These are phyloP conservation scores for Dipodomys ordii DNA, from an alignment of 2,113 vertebrate genomes.

Conservation along the genomic window DNA sequence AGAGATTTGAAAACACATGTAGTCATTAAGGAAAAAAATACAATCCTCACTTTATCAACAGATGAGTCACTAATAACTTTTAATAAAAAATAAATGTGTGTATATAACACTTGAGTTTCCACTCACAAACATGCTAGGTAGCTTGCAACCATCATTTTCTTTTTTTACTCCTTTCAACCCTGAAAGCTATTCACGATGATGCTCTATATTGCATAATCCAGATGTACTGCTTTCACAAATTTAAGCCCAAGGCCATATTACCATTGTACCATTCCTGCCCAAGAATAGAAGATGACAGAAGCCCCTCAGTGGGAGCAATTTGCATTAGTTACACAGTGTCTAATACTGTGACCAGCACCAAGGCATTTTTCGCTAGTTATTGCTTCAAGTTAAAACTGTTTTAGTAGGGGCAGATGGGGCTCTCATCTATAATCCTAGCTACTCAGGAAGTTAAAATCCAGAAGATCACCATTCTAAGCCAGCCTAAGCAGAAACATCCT, in stretches of 20 bases:
- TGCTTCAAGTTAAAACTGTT: neutral
- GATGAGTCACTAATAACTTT: constrained; percentile 22
- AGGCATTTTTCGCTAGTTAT: neutral
- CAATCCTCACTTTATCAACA: constrained; percentile 24
- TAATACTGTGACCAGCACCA: neutral
- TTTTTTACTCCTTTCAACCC: neutral
- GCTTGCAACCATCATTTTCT: neutral
- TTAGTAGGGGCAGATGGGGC: too few species aligned
- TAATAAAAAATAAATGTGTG: neutral
- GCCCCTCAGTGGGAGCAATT: constrained; percentile 53
- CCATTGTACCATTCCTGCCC: constrained; percentile 63
- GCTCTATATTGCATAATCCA: neutral
- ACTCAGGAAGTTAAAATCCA: too few species aligned
- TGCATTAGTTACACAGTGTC: neutral
- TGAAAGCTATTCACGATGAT: neutral
- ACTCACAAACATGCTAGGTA: neutral
- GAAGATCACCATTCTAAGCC: too few species aligned
- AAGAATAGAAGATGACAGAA: constrained; percentile 58
- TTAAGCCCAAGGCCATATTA: constrained; percentile 49
- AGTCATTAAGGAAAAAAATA: neutral
- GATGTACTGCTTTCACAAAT: constrained; percentile 40
- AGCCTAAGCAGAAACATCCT: too few species aligned
- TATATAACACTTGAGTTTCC: neutral
- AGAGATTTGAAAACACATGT: neutral
- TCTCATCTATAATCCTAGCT: too few species aligned